phyloP scores from a whole-genome alignment of 2,888 invertebrate species.

The Byasa hedistus region DNA sequence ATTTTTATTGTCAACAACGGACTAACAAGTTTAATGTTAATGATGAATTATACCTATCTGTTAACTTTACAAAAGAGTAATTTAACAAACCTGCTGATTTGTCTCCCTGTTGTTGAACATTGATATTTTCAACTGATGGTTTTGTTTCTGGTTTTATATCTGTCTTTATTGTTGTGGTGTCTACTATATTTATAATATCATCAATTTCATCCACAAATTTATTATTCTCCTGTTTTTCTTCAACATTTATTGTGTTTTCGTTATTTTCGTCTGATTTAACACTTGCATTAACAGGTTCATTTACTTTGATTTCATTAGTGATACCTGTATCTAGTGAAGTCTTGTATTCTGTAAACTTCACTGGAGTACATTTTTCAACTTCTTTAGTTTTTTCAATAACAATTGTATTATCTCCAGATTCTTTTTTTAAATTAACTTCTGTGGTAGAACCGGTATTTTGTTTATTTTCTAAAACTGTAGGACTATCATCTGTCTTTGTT shows the following conservation, averaged over 20 bases:
- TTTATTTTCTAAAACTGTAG: background rate
- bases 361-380: conserved; percentile 7
- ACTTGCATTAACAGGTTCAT: background rate
- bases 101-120: background rate
- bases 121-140: background rate
- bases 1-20: no score
- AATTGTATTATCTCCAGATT: background rate
- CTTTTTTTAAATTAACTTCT: conserved; percentile 19
- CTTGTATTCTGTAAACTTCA: conserved; percentile 21
- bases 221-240: conserved; percentile 4
- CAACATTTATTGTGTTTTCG: background rate
- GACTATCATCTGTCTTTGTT: conserved; percentile 29
- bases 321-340: background rate
- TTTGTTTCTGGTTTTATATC: conserved; percentile 1
- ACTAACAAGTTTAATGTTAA: no score
- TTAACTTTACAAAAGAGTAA: no score
- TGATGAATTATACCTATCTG: no score
- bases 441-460: conserved; percentile 10
- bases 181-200: conserved; percentile 33
- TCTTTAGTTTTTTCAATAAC: background rate
- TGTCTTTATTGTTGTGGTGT: conserved; percentile 8
- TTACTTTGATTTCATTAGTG: background rate
- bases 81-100: background rate
- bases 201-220: conserved; percentile 34
- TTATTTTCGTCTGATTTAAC: conserved; percentile 12